Base-by-base conservation (phyloP, 2,113 vertebrate species). In the Herpailurus yagouaroundi region DNA sequence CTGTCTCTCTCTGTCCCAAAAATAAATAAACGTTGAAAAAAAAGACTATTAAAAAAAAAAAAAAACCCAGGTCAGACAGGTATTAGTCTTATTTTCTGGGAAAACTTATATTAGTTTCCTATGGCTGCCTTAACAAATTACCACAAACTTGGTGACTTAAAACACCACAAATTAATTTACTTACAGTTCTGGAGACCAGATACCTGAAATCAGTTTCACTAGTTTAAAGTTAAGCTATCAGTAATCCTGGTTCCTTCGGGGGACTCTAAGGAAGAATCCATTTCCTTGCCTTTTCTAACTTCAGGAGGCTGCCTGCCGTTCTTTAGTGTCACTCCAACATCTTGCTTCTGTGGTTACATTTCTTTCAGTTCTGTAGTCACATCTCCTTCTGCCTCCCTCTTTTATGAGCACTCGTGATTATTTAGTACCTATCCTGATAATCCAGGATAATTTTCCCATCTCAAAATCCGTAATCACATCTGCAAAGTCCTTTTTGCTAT, bases 81-180 rank as follows among this genome's bases (percentile, higher is more conserved):
- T 73, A 71, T 80, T 38, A 88, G 36, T 52, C 18, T 91, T 91
- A 31, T 74, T 69, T 77, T 68, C 27, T 89, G 63, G 64, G 66
- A 95, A 91, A 85, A 16, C 10, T 66, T 83, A 41, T 66, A 73
- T 48, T 66, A 64, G 33, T 95, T 95, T 94, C 77, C 86, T 92
- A 57, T 41, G 12, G 31, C 13, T 84, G 64, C 33, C 94, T 18
- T 80, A 73, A 96, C 71, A 95, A 86, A 84, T 92, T n/a, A 29
- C 41, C 57, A 89, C 19, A 80, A 74, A 84, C 27, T 64, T 77
- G 21, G 69, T 89, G 83, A 25, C 63, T 92, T 92, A 74, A 71
- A 74, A 52, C 38, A 52, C 41, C 48, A 86, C 60, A 81, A 3
- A 68, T 73, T 55, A 74, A 74, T 92, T 95, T n/a, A 48, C 64